Conservation (phyloP, 2,888 invertebrate genomes). For the Diarsia rubi region DNA sequence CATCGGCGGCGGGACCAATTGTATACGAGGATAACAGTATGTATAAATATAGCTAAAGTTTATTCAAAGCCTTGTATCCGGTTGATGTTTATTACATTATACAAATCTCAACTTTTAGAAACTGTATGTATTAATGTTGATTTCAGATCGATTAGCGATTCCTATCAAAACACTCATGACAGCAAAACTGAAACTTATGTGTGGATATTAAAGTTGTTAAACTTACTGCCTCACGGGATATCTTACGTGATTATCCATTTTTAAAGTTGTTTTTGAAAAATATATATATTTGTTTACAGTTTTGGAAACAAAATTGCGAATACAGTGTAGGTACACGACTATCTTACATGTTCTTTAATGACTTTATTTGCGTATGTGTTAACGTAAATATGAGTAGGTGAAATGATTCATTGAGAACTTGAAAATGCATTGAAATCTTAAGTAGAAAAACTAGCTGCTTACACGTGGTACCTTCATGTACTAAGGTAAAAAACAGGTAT, state of each 20-base stretch:
- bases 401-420: conserved; percentile 20
- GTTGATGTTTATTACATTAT: background rate
- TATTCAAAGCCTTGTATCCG: background rate
- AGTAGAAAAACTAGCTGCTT: background rate
- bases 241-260: too few relatives aligned
- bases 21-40: conserved; percentile 22
- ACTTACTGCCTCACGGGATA: too few relatives aligned
- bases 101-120: background rate
- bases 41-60: background rate
- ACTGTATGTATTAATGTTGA: background rate
- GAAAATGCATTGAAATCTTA: background rate
- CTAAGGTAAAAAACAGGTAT: background rate
- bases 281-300: background rate
- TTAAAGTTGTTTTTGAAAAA: background rate
- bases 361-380: conserved; percentile 11
- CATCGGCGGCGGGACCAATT: conserved; percentile 24
- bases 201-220: too few relatives aligned
- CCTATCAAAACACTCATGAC: too few relatives aligned
- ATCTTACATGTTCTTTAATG: background rate
- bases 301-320: background rate
- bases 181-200: too few relatives aligned
- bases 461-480: background rate
- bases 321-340: background rate
- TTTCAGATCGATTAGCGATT: too few relatives aligned
- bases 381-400: background rate